These are phyloP conservation scores for Syritta pipiens DNA, from an alignment of 2,888 invertebrate genomes.

Conservation along the genomic window DNA sequence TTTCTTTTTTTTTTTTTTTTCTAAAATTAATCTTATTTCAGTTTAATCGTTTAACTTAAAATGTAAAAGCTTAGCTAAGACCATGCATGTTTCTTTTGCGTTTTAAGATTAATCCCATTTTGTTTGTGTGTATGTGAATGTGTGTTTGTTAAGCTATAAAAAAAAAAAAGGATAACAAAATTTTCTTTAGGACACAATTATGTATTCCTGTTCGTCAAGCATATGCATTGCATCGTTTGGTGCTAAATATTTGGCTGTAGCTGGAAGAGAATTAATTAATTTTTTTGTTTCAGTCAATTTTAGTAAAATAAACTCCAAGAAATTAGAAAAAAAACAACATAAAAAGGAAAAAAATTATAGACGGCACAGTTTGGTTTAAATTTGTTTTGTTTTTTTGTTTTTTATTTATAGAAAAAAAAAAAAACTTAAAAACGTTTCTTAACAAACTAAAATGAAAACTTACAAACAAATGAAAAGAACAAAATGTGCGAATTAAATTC, in stretches of 20 bases:
- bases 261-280: conserved; percentile 72
- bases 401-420: conserved; percentile 28
- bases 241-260: conserved; percentile 83
- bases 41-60: conserved; percentile 3
- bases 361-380: conserved; percentile 40
- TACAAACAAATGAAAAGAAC: background rate
- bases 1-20: conserved; percentile 15
- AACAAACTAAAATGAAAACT: conserved; percentile 16
- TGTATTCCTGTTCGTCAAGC: conserved; percentile 80
- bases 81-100: conserved; percentile 25
- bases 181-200: conserved; percentile 74
- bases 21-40: conserved; percentile 1
- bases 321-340: background rate
- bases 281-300: conserved; percentile 14
- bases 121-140: background rate
- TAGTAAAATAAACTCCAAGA: conserved; percentile 9
- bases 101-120: conserved; percentile 7
- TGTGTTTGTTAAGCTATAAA: background rate
- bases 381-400: conserved; percentile 1
- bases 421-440: background rate
- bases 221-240: conserved; percentile 85
- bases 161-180: background rate
- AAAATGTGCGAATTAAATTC: too few relatives aligned
- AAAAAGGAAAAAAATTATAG: conserved; percentile 38
- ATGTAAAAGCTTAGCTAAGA: conserved; percentile 24